A percentile compares a stretch with the other conserved stretches of the same genome.
These are phyloP conservation scores for Ceraclea dissimilis DNA, from an alignment of 2,888 invertebrate species.

Conservation along the genomic window DNA sequence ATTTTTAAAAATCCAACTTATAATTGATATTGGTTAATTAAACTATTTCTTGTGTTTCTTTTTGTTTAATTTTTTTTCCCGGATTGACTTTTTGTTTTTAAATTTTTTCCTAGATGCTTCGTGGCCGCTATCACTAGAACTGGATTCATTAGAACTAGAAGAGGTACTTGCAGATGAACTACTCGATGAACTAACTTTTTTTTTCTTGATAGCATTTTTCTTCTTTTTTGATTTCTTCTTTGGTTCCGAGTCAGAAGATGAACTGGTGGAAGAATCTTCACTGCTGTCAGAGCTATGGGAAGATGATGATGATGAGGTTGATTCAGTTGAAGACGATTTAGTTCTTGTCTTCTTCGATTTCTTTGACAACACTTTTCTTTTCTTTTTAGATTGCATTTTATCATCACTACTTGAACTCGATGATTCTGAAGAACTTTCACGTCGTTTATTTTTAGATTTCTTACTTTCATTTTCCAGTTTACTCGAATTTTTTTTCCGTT, in stretches of 20 bases:
- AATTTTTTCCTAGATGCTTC: constrained; percentile 23
- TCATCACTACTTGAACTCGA: constrained; percentile 16
- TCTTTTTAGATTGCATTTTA: constrained; percentile 27
- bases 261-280: constrained; percentile 21
- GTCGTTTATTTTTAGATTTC: constrained; percentile 35
- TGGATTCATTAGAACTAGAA: constrained; percentile 28
- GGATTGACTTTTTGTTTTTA: constrained; percentile 24
- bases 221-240: constrained; percentile 35
- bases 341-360: constrained; percentile 37
- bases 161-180: constrained; percentile 34
- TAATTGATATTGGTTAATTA: no score
- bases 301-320: constrained; percentile 32
- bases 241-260: constrained; percentile 30
- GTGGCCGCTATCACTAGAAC: constrained; percentile 25
- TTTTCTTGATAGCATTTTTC: constrained; percentile 36
- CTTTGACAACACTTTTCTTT: constrained; percentile 21
- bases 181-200: constrained; percentile 30
- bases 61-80: constrained; percentile 16
- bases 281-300: constrained; percentile 30
- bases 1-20: no score
- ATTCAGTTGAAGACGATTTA: constrained; percentile 32
- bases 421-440: constrained; percentile 37
- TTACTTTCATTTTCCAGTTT: constrained; percentile 30
- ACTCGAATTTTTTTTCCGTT: no score
- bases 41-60: constrained; percentile 11